phyloP scores from a whole-genome alignment of 2,113 vertebrate species.

The Capra hircus region DNA sequence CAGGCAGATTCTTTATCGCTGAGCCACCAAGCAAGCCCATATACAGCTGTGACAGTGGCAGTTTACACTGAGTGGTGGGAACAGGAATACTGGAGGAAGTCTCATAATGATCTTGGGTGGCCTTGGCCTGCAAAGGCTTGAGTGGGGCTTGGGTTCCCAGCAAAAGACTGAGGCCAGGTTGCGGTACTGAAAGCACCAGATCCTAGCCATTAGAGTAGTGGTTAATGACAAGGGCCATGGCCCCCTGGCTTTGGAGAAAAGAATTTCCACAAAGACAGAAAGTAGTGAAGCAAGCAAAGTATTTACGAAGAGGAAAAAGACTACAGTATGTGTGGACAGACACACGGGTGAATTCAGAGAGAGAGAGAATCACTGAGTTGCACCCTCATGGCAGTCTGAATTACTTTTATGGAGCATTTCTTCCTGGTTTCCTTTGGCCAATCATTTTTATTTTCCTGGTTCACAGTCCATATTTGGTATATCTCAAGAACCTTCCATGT shows the following conservation, averaged over 20 bases:
- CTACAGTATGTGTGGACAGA: background rate
- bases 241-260: background rate
- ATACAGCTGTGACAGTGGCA: background rate
- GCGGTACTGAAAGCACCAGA: background rate
- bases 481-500: background rate
- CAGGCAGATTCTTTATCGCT: background rate
- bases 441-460: background rate
- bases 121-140: background rate
- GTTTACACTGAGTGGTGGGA: background rate
- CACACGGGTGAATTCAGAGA: background rate
- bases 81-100: background rate
- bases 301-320: background rate
- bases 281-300: background rate
- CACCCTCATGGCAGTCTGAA: background rate
- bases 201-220: background rate
- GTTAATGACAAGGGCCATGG: background rate
- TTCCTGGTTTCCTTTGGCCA: background rate
- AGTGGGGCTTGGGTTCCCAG: background rate
- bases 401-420: background rate
- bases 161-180: background rate
- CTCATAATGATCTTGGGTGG: background rate
- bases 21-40: background rate
- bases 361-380: background rate
- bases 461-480: background rate
- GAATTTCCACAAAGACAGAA: background rate